Evolutionary conservation across 2,888 invertebrate species (phyloP), one percentile per base, ranked within the genome.

Genomic region (Netelia inedita): DNA sequence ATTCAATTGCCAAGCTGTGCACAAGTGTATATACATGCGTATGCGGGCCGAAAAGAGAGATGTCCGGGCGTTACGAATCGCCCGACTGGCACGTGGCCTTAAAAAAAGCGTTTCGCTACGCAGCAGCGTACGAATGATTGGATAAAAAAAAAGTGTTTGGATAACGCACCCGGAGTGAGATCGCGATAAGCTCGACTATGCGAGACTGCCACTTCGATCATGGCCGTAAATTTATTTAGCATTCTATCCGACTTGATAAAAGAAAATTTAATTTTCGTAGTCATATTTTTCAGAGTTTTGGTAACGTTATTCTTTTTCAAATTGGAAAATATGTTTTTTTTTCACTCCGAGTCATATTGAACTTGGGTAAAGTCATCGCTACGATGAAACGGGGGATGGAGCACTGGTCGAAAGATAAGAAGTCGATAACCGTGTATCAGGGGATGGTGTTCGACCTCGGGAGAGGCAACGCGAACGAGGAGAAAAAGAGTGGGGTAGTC

Each of bases 1-100:
- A 92, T 92, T 92, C 92, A 92, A 92, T 92, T 91, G 92, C 87
- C 86, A 84, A 86, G 83, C 82, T 83, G 69, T 79, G 69, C 71
- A 74, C 80, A 68, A 79, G 65, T 55, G 79, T 80, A 41, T 83
- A 69, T 69, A 71, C 74, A 11, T 66, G 69, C 43, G 71, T 63
- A 69, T 75, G 69, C 73, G 63, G 21, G 43, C 57, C 78, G 74
- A 79, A 71, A 71, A 65, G 46, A 55, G 69, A 80, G 55, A 83
- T 68, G 79, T 76, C 82, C 61, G 79, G 69, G 82, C 82, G 79
- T 87, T 87, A 79, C 83, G 66, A 83, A 87, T 84, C 71, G 65
- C 68, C 68, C 66, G 28, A 66, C 71, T 23, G 76, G 83, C 87
- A 87, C 87, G 85, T 85, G 86, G 85, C 87, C 68, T 57, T 69